These are phyloP conservation scores for Pseudomyrmex flavicornis DNA, from an alignment of 1,140 invertebrate genomes.

Conservation along the genomic window DNA sequence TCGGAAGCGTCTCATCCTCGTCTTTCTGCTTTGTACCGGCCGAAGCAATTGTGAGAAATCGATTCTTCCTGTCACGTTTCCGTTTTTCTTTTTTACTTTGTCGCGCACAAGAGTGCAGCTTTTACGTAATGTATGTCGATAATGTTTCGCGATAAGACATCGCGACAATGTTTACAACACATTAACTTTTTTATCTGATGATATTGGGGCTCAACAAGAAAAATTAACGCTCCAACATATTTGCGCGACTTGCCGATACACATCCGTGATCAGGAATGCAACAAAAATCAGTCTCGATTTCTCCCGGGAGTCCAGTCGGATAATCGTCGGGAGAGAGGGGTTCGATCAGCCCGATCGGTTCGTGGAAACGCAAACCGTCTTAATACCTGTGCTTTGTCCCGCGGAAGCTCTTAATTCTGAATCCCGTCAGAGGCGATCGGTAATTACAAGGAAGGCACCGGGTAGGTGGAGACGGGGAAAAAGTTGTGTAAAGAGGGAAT, in stretches of 20 bases:
- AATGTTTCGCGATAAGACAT: background rate
- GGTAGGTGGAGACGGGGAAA: constrained; percentile 34
- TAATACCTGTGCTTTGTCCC: constrained; percentile 59
- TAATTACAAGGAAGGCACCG: constrained; percentile 42
- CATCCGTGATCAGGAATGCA: background rate
- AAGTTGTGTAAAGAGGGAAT: constrained; percentile 56
- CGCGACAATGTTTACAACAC: background rate
- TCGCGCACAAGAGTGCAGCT: background rate
- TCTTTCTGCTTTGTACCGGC: constrained; percentile 10
- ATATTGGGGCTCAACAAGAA: background rate
- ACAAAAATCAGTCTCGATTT: constrained; percentile 25
- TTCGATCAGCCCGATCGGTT: constrained; percentile 54
- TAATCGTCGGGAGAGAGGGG: constrained; percentile 26
- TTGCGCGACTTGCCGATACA: background rate
- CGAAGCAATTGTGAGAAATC: constrained; percentile 55
- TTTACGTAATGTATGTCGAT: background rate
- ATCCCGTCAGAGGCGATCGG: constrained; percentile 57
- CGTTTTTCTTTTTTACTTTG: constrained; percentile 10
- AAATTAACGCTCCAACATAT: background rate
- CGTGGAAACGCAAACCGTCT: constrained; percentile 57
- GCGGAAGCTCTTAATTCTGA: constrained; percentile 63
- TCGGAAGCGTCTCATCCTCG: constrained; percentile 54
- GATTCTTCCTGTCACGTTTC: constrained; percentile 25
- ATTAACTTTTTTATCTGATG: too few relatives aligned
- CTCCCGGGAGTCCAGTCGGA: constrained; percentile 11